Percentiles rank a stretch among this genome's conserved stretches.
These are phyloP conservation scores for Spodoptera litura DNA, from an alignment of 1,140 invertebrate genomes.

Conservation along the genomic window DNA sequence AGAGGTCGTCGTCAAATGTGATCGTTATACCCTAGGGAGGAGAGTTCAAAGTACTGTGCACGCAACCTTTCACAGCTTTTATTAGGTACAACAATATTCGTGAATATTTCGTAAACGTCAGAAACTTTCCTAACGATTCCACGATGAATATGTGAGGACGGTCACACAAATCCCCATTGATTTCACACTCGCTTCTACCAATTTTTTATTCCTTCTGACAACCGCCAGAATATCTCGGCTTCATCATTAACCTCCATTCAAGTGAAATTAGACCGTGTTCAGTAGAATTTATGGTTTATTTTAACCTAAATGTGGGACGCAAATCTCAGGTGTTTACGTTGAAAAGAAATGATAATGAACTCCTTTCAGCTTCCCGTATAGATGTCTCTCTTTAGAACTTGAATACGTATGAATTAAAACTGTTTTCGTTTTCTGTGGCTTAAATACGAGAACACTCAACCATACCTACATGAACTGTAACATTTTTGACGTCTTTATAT, in stretches of 20 bases:
- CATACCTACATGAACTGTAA: no score
- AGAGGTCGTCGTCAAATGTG: no score
- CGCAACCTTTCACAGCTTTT: no score
- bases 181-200: slow-evolving; percentile 35
- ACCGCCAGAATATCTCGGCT: slow-evolving; percentile 35
- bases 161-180: slow-evolving; percentile 36
- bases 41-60: no score
- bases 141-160: slow-evolving; percentile 21
- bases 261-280: slow-evolving; percentile 10
- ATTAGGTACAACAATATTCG: not conserved
- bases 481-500: no score
- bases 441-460: not conserved
- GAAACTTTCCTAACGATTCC: slow-evolving; percentile 27
- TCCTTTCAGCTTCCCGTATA: slow-evolving; percentile 50
- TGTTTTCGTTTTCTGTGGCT: slow-evolving; percentile 25
- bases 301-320: slow-evolving; percentile 35
- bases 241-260: slow-evolving; percentile 44
- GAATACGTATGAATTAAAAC: slow-evolving; percentile 55
- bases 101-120: slow-evolving; percentile 18
- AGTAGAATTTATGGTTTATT: slow-evolving; percentile 39
- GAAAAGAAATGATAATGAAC: slow-evolving; percentile 77
- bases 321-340: slow-evolving; percentile 67
- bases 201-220: slow-evolving; percentile 49
- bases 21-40: no score
- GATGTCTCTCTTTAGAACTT: slow-evolving; percentile 52